phyloP scores from a whole-genome alignment of 2,888 invertebrate genomes.

The Acleris laterana region DNA sequence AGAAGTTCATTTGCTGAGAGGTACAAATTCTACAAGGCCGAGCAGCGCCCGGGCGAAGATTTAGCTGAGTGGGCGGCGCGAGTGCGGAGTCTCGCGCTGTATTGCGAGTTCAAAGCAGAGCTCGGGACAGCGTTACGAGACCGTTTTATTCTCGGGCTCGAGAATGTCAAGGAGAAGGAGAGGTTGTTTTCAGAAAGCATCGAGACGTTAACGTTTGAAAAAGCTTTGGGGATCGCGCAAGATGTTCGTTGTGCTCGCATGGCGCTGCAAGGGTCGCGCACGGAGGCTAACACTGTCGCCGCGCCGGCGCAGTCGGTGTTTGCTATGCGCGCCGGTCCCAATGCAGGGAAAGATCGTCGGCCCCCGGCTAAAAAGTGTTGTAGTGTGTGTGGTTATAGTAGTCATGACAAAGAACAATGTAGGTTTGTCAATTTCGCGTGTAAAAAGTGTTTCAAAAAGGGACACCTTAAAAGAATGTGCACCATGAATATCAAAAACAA shows the following conservation, averaged over 20 bases:
- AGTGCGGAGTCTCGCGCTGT: conserved; percentile 34
- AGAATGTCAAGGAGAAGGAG: conserved; percentile 38
- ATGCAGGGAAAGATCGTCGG: conserved; percentile 2
- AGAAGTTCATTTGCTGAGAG: conserved; percentile 33
- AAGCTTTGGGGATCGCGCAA: conserved; percentile 40
- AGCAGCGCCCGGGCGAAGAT: conserved; percentile 41
- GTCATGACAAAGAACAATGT: conserved; percentile 26
- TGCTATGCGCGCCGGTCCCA: background rate
- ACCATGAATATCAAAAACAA: conserved; percentile 2
- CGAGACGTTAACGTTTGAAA: conserved; percentile 32
- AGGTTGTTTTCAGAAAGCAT: conserved; percentile 38
- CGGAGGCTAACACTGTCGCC: too few species aligned
- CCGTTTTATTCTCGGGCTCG: conserved; percentile 41
- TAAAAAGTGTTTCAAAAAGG: conserved; percentile 33
- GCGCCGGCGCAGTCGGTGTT: conserved; percentile 1
- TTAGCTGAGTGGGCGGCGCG: conserved; percentile 40
- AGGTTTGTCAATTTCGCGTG: conserved; percentile 14
- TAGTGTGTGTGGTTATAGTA: conserved; percentile 31
- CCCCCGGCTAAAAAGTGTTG: background rate
- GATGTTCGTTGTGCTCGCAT: conserved; percentile 33
- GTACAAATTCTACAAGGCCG: conserved; percentile 35
- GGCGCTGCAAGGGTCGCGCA: conserved; percentile 7
- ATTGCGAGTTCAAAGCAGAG: conserved; percentile 33
- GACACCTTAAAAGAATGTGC: conserved; percentile 33
- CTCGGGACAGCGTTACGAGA: conserved; percentile 37